phyloP scores from a whole-genome alignment of 2,888 invertebrate genomes.

The Noctua janthe region DNA sequence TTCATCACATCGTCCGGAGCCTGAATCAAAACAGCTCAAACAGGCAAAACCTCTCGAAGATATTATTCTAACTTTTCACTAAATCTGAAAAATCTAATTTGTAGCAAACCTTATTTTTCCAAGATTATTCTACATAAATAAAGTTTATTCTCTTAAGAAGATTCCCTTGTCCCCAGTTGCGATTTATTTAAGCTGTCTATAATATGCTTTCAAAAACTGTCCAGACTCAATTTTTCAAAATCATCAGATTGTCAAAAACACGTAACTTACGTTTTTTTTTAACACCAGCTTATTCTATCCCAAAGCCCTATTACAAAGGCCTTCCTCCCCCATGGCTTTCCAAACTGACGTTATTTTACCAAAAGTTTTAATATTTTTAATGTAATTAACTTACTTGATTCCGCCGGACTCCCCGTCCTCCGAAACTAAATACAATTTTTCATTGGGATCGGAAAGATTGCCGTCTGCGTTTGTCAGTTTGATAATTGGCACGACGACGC shows the following conservation, averaged over 20 bases:
- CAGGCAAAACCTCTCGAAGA: background rate
- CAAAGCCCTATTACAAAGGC: background rate
- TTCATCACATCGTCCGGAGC: background rate
- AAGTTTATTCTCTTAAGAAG: background rate
- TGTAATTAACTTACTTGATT: conserved; percentile 60
- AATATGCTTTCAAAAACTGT: too few species aligned
- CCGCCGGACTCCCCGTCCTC: conserved; percentile 44
- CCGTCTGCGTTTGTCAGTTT: conserved; percentile 69
- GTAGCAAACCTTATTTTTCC: background rate
- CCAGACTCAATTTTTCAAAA: background rate
- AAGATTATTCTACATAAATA: background rate
- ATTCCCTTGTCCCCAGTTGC: background rate
- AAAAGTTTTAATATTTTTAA: background rate
- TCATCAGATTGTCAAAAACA: background rate
- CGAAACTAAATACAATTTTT: conserved; percentile 38
- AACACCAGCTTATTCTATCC: too few species aligned
- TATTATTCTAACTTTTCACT: background rate
- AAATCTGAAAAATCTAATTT: background rate
- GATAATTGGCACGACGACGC: conserved; percentile 54
- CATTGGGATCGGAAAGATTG: conserved; percentile 40
- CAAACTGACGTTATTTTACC: background rate
- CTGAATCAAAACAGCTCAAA: background rate
- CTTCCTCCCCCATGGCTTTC: background rate
- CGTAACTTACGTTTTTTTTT: background rate
- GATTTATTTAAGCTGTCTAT: too few species aligned